Conservation (phyloP, 2,113 vertebrate species). For the Ciconia maguari region DNA sequence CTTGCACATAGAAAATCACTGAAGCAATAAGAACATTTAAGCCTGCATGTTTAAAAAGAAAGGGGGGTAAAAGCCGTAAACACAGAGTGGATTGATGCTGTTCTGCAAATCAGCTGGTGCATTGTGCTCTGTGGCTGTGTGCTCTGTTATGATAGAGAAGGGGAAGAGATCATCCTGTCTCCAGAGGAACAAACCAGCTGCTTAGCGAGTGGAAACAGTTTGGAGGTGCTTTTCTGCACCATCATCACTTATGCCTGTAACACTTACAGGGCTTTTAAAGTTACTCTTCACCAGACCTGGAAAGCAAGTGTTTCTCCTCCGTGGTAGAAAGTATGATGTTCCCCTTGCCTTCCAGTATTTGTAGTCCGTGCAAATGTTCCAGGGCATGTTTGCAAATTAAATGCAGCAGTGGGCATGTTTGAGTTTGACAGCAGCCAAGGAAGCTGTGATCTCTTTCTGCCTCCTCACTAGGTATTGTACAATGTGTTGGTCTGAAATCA, state of each 20-base stretch:
- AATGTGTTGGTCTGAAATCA: neutral
- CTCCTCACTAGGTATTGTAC: neutral
- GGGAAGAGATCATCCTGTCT: slow-evolving; percentile 26
- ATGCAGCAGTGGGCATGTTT: neutral
- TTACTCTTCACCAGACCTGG: neutral
- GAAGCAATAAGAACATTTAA: slow-evolving; percentile 60
- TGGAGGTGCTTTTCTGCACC: neutral
- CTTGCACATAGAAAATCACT: slow-evolving; percentile 46
- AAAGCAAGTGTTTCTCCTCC: neutral
- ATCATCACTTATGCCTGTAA: neutral
- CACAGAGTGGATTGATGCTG: neutral
- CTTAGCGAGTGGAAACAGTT: neutral
- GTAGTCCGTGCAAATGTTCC: neutral
- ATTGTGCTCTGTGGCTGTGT: slow-evolving; percentile 4
- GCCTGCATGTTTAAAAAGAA: neutral
- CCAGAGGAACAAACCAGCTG: slow-evolving; percentile 48
- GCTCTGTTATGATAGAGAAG: neutral
- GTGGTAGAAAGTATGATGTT: neutral
- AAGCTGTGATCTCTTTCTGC: slow-evolving; percentile 26
- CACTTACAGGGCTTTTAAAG: neutral
- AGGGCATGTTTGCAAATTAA: slow-evolving; percentile 14
- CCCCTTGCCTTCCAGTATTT: neutral
- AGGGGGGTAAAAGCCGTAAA: neutral
- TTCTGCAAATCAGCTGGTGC: slow-evolving; percentile 42
- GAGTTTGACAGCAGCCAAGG: neutral